phyloP scores from a whole-genome alignment of 1,140 invertebrate genomes.

The Pogonus chalceus region DNA sequence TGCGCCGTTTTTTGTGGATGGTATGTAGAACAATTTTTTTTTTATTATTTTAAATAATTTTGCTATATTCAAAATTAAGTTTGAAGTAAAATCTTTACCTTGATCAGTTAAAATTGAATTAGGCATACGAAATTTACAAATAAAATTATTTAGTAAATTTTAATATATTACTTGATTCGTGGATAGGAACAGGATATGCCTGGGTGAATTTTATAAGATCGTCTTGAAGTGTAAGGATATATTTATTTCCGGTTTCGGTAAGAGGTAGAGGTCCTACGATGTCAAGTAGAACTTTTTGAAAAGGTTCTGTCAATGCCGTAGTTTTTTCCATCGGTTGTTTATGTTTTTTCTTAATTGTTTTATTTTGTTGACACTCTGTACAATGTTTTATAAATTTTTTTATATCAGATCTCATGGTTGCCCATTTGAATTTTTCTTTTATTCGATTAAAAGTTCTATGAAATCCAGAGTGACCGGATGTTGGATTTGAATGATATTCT shows the following conservation, averaged over 20 bases:
- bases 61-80: slow-evolving; percentile 15
- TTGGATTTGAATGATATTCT: no score
- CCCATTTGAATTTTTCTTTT: no score
- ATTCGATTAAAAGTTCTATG: no score
- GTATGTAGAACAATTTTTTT: slow-evolving; percentile 10
- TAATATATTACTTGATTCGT: no score
- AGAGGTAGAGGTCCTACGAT: slow-evolving; percentile 30
- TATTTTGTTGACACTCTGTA: slow-evolving; percentile 19
- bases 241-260: slow-evolving; percentile 23
- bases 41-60: slow-evolving; percentile 16
- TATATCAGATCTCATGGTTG: no score
- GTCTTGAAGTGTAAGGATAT: slow-evolving; percentile 31
- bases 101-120: slow-evolving; percentile 19
- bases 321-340: no score
- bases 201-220: no score
- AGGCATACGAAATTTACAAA: slow-evolving; percentile 18
- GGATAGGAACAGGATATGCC: no score
- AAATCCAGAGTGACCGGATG: no score
- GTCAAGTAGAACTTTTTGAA: slow-evolving; percentile 26
- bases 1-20: slow-evolving; percentile 22
- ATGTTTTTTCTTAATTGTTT: no score
- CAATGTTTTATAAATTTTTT: slow-evolving; percentile 29
- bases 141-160: no score
- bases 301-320: no score
- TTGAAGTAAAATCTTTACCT: slow-evolving; percentile 17